Evolutionary conservation across 2,888 invertebrate genomes (phyloP), one percentile per base, ranked within the genome.

Genomic region (Microctonus hyperodae): DNA sequence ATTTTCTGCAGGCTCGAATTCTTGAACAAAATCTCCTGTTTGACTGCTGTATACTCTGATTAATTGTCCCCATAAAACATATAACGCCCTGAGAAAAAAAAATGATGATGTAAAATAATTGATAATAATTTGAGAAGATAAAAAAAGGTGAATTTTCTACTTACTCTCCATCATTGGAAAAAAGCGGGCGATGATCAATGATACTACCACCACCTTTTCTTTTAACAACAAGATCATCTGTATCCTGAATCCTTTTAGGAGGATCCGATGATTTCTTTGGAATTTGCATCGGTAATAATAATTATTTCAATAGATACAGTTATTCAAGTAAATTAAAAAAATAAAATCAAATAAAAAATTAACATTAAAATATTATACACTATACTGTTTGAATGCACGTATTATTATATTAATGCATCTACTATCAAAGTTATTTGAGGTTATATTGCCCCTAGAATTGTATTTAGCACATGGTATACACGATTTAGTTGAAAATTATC

Each of bases 161-260:
- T 86, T 85, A 91, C 91, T 88, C 88, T 79, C 88, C 88, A 81
- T 89, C 87, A 5, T 81, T 77, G 3, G 90, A 89, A 85, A 90
- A 91, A 61, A 89, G 74, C 2, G 91, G 90, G n/a, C 87, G 84
- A 75, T 87, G 85, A 70, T 86, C 83, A 20, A 89, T 86, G 70
- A 91, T 86, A 76, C 87, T 88, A 56, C 89, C 90, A 68, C 91
- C 91, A 31, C 89, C 89, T 81, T 88, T 87, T 77, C 87, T 86
- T 76, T 86, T 86, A 20, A 89, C 81, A 72, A 86, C 78, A 68
- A 88, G 81, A 56, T 82, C 80, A 74, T 86, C 86, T 53, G 69
- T 63, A 20, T 72, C 69, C 3, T 31, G 7, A 28, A 25, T 22
- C 40, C 13, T 56, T 16, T 53, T 16, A 16, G 6, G 10, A 40